These are phyloP conservation scores for Anguilla japonica DNA, from an alignment of 2,113 vertebrate genomes.

Conservation along the genomic window DNA sequence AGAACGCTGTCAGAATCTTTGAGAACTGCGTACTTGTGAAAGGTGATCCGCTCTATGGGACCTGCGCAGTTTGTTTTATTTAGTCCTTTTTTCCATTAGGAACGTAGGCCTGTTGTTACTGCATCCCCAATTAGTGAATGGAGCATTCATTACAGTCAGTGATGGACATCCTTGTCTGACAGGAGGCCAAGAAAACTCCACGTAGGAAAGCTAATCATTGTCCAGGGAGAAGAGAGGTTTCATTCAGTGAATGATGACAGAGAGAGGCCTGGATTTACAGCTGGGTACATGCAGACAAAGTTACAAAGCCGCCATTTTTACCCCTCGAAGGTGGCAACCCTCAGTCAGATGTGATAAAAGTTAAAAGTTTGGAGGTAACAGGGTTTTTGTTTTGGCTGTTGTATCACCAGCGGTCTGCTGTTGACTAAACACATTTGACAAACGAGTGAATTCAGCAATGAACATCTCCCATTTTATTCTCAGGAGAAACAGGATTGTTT, in stretches of 20 bases:
- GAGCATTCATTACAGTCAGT: conserved; percentile 15
- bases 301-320: neutral
- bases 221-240: neutral
- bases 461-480: neutral
- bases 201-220: conserved; percentile 8
- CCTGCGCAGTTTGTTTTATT: conserved; percentile 1
- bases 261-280: neutral
- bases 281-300: neutral
- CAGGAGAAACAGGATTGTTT: neutral
- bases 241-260: neutral
- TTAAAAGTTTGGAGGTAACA: neutral
- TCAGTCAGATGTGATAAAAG: neutral
- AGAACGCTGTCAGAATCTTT: conserved; percentile 1
- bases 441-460: neutral
- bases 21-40: neutral
- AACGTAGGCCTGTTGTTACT: neutral
- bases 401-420: neutral
- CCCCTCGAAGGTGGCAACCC: neutral
- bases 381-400: neutral
- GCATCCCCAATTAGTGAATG: conserved; percentile 12
- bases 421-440: neutral
- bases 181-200: conserved; percentile 23
- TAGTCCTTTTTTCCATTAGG: neutral
- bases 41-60: neutral
- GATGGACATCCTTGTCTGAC: conserved; percentile 30